Conservation (phyloP, 2,797 vertebrate species). For the Scomberomorus guttatus region DNA sequence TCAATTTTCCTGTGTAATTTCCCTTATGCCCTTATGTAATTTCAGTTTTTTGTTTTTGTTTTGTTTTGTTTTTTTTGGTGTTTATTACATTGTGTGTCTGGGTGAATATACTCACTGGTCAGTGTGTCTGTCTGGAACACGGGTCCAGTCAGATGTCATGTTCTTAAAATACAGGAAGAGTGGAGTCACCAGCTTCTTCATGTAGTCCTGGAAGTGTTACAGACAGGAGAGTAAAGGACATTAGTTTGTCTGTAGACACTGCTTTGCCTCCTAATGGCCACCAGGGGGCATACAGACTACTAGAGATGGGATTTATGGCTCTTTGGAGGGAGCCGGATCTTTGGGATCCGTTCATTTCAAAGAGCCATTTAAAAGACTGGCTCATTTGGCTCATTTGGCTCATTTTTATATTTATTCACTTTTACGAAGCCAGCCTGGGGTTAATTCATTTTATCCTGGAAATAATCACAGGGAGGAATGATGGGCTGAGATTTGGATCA, state of each 20-base stretch:
- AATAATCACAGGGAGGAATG: too few species aligned
- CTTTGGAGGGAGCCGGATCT: too few species aligned
- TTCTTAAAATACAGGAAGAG: constrained; percentile 83
- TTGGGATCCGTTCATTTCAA: too few species aligned
- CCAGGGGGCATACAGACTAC: background rate
- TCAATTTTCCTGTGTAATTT: too few species aligned
- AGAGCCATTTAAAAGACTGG: too few species aligned
- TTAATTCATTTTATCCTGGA: too few species aligned
- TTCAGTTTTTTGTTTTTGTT: background rate
- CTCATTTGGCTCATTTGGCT: too few species aligned
- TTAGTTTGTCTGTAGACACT: background rate
- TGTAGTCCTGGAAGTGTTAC: constrained; percentile 80
- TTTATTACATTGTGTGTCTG: background rate
- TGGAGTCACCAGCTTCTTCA: constrained; percentile 85
- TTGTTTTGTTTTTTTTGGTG: background rate
- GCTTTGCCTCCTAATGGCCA: background rate
- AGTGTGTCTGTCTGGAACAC: constrained; percentile 72
- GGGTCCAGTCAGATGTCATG: constrained; percentile 71
- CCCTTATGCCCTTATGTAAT: too few species aligned
- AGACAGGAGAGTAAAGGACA: background rate
- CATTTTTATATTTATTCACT: too few species aligned
- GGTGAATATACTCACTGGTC: constrained; percentile 76
- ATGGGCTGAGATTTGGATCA: too few species aligned
- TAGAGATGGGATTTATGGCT: too few species aligned
- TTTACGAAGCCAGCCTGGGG: too few species aligned